Evolutionary conservation across 2,113 vertebrate species (phyloP).

Genomic region (Pelecanus crispus): DNA sequence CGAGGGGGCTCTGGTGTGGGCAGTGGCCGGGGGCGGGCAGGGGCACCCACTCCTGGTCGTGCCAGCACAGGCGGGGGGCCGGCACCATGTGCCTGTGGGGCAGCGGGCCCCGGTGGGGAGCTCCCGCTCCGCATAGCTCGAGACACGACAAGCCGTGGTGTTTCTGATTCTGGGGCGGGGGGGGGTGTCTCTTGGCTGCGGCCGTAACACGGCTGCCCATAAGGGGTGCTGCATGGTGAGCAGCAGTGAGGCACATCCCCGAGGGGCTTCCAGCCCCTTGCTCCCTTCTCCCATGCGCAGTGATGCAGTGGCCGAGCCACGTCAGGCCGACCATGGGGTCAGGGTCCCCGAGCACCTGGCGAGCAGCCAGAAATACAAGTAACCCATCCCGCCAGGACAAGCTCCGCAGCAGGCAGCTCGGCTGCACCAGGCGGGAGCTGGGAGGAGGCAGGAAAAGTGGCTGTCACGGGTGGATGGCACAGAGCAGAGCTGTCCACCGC

Average conservation of each 20-base stretch:
- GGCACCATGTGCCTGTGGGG: background rate
- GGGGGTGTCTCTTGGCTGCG: background rate
- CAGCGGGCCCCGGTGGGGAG: background rate
- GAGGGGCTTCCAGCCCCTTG: background rate
- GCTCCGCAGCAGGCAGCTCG: background rate
- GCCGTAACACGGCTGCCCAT: fast-evolving
- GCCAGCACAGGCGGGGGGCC: background rate
- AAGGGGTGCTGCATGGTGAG: background rate
- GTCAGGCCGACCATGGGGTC: background rate
- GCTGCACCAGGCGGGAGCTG: background rate
- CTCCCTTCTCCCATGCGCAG: background rate
- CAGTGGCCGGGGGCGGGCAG: background rate
- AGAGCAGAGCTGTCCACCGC: background rate
- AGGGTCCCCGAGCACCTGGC: fast-evolving
- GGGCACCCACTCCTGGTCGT: background rate
- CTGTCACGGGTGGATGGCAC: background rate
- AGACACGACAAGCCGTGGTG: fast-evolving
- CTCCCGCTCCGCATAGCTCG: background rate
- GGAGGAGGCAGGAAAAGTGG: background rate
- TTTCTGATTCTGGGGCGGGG: background rate
- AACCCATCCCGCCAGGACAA: background rate
- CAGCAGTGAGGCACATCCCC: background rate
- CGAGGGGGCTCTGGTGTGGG: fast-evolving
- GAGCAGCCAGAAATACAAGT: background rate
- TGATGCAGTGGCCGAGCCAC: background rate